Conservation (phyloP, 2,888 invertebrate genomes). For the Ypsolopha scabrella region DNA sequence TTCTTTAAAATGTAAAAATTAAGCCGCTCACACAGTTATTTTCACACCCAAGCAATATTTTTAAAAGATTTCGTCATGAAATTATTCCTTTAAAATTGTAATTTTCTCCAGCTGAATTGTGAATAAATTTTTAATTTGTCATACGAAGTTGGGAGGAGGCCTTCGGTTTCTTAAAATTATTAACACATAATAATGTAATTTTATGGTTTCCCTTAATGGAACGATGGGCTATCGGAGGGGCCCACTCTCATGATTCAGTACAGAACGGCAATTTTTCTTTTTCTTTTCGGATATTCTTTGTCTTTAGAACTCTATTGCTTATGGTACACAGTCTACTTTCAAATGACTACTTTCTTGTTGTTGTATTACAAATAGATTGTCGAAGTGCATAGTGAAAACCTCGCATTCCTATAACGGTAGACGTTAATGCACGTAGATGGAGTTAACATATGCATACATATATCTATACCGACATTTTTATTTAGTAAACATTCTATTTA, state of each 20-base stretch:
- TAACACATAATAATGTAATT: constrained; percentile 69
- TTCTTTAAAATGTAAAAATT: not conserved
- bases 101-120: constrained; percentile 26
- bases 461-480: too few relatives aligned
- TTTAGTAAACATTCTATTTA: too few relatives aligned
- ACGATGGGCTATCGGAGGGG: constrained; percentile 49
- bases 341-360: too few relatives aligned
- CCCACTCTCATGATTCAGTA: constrained; percentile 8
- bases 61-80: not conserved
- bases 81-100: not conserved
- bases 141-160: constrained; percentile 26
- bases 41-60: too few relatives aligned
- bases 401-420: constrained; percentile 43
- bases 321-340: too few relatives aligned
- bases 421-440: constrained; percentile 38
- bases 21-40: not conserved
- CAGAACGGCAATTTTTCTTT: too few relatives aligned
- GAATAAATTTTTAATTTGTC: constrained; percentile 46
- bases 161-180: constrained; percentile 59
- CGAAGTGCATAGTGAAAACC: too few relatives aligned
- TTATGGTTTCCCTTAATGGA: constrained; percentile 67
- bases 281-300: too few relatives aligned
- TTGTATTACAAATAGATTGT: too few relatives aligned
- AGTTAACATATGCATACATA: too few relatives aligned
- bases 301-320: too few relatives aligned